Evolutionary conservation across 2,797 vertebrate genomes (phyloP).

Genomic region (Ispidina lecontei): DNA sequence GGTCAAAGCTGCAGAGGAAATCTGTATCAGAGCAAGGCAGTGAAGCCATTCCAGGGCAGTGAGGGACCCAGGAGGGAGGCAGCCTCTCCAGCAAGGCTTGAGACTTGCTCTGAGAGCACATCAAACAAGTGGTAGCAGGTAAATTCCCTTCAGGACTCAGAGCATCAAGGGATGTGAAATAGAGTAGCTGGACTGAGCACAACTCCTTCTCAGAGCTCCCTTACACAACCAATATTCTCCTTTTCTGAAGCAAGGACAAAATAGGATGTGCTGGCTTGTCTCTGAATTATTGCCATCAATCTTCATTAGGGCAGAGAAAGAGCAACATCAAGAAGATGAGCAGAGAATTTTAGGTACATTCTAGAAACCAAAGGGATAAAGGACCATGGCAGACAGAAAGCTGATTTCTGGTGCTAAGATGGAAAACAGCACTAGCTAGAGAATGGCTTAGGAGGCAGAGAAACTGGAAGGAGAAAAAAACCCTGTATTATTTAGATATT

Average conservation of each 20-base stretch:
- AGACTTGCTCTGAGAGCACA: background rate
- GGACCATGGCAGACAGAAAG: background rate
- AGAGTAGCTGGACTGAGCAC: background rate
- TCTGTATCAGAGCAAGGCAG: background rate
- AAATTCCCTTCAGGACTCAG: background rate
- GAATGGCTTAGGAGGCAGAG: background rate
- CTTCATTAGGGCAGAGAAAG: background rate
- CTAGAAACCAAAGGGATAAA: background rate
- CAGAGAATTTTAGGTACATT: background rate
- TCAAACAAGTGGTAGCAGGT: background rate
- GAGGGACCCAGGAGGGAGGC: background rate
- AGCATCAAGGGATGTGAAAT: background rate
- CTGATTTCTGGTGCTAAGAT: background rate
- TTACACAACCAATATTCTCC: background rate
- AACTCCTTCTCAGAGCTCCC: background rate
- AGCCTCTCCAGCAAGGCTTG: background rate
- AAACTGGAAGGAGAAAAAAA: background rate
- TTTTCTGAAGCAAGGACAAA: background rate
- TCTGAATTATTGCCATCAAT: background rate
- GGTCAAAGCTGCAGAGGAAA: conserved; percentile 2
- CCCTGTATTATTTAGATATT: no score
- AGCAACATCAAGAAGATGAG: background rate
- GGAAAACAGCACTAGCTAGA: background rate
- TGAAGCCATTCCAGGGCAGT: background rate
- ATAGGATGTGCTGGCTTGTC: background rate